Evolutionary conservation across 2,888 invertebrate species (phyloP).

Genomic region (Aquatica leii): DNA sequence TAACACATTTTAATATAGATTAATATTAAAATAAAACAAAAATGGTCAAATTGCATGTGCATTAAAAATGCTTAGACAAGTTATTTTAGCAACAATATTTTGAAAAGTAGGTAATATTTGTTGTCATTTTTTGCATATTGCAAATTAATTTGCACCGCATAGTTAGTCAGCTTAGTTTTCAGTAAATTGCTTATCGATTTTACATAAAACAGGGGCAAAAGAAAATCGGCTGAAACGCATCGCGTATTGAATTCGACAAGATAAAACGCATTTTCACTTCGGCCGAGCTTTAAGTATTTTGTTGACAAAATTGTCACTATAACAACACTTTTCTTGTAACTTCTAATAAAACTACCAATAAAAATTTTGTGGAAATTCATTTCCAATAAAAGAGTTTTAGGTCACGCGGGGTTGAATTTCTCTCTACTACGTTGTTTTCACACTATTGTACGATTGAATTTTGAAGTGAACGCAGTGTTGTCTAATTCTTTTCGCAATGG

Average conservation of each 20-base stretch:
- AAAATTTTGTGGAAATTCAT: conserved; percentile 16
- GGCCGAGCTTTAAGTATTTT: background rate
- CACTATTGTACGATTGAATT: conserved; percentile 27
- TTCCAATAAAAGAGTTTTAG: conserved; percentile 16
- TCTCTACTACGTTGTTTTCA: conserved; percentile 16
- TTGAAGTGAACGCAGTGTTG: conserved; percentile 25
- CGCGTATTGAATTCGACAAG: too few species aligned
- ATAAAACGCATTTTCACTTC: too few species aligned
- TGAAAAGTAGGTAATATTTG: too few species aligned
- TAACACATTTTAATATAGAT: too few species aligned
- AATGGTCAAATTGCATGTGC: too few species aligned
- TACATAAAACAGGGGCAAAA: conserved; percentile 14
- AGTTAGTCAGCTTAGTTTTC: background rate
- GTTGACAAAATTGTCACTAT: conserved; percentile 31
- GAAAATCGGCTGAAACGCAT: conserved; percentile 15
- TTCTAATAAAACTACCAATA: conserved; percentile 9
- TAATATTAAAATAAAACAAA: too few species aligned
- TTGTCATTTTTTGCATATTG: too few species aligned
- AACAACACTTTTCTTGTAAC: conserved; percentile 22
- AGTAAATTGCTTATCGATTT: conserved; percentile 22
- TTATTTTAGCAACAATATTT: too few species aligned
- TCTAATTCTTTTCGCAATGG: conserved; percentile 40
- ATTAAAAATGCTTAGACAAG: too few species aligned
- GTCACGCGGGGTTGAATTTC: conserved; percentile 23
- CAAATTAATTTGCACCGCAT: too few species aligned